Conservation (phyloP, 2,113 vertebrate species). For the Pagrus major region DNA sequence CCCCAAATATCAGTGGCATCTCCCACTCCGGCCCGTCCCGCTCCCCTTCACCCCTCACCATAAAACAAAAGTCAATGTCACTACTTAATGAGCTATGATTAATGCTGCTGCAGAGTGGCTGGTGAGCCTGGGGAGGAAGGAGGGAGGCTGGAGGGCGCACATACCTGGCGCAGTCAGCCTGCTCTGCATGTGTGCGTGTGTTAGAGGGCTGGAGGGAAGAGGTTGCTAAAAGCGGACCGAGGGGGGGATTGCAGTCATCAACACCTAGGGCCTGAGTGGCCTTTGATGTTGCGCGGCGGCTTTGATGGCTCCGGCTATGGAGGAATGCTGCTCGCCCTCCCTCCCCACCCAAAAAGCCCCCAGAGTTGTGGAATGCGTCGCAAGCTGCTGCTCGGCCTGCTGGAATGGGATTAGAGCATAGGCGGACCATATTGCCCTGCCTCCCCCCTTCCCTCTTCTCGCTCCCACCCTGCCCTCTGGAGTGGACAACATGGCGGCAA, state of each 20-base stretch:
- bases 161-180: slow-evolving; percentile 58
- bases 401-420: slow-evolving; percentile 84
- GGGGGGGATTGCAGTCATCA: slow-evolving; percentile 83
- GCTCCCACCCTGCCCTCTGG: slow-evolving; percentile 44
- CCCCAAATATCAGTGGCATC: slow-evolving; percentile 49
- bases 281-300: slow-evolving; percentile 81
- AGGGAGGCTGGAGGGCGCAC: slow-evolving; percentile 37
- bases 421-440: slow-evolving; percentile 58
- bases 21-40: background rate
- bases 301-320: slow-evolving; percentile 79
- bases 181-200: slow-evolving; percentile 34
- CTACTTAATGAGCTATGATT: slow-evolving; percentile 76
- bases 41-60: slow-evolving; percentile 25
- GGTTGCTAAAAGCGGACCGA: slow-evolving; percentile 82
- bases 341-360: slow-evolving; percentile 78
- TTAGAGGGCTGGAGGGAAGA: slow-evolving; percentile 46
- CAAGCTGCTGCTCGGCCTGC: slow-evolving; percentile 77
- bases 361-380: slow-evolving; percentile 83
- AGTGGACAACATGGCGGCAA: slow-evolving; percentile 63
- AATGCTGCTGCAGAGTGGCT: slow-evolving; percentile 48
- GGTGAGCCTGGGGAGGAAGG: slow-evolving; percentile 2
- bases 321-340: slow-evolving; percentile 77
- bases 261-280: slow-evolving; percentile 79
- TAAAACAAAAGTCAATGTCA: slow-evolving; percentile 73
- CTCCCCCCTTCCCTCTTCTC: slow-evolving; percentile 30